These are phyloP conservation scores for Calycopis cecrops DNA, from an alignment of 1,140 invertebrate species.

Conservation along the genomic window DNA sequence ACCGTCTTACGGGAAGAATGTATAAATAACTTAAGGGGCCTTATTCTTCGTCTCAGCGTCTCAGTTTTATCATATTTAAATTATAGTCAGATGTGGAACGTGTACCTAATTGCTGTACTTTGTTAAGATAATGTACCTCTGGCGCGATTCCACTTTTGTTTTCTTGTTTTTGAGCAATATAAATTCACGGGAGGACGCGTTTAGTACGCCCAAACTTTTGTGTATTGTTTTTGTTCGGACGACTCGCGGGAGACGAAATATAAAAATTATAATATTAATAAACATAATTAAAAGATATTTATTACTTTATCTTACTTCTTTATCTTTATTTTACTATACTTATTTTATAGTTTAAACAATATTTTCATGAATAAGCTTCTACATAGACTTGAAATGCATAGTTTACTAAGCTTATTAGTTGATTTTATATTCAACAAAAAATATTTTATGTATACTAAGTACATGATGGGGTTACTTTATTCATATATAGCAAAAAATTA, in stretches of 20 bases:
- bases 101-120: conserved; percentile 75
- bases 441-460: too few relatives aligned
- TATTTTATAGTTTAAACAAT: too few relatives aligned
- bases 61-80: conserved; percentile 75
- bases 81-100: conserved; percentile 74
- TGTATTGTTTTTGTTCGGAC: conserved; percentile 67
- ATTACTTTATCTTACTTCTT: too few relatives aligned
- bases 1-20: conserved; percentile 59
- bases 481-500: too few relatives aligned
- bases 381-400: too few relatives aligned
- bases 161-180: conserved; percentile 69
- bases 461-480: too few relatives aligned
- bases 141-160: conserved; percentile 72
- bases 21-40: conserved; percentile 71
- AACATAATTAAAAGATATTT: too few relatives aligned
- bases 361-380: too few relatives aligned
- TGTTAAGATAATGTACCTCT: conserved; percentile 75
- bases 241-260: conserved; percentile 39
- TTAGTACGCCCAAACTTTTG: conserved; percentile 60
- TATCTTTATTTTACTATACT: too few relatives aligned
- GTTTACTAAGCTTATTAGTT: too few relatives aligned
- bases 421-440: too few relatives aligned
- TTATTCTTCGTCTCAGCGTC: conserved; percentile 63
- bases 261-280: conserved; percentile 57
- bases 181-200: conserved; percentile 61